A percentile compares a stretch with the other conserved stretches of the same genome.
These are phyloP conservation scores for Prunella himalayana DNA, from an alignment of 2,113 vertebrate species.

Conservation along the genomic window DNA sequence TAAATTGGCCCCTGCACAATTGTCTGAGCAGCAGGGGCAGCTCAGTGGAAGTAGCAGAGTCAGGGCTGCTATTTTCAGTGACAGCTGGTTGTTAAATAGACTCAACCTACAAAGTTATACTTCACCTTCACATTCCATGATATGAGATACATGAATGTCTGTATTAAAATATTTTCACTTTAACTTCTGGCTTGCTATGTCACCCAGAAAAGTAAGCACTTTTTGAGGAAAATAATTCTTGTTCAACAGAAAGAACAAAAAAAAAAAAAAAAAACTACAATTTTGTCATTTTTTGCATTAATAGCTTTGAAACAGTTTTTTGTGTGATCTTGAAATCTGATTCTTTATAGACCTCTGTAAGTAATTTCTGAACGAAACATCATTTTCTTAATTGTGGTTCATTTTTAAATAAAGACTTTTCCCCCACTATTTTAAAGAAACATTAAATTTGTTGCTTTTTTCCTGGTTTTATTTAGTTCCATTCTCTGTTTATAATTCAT, in stretches of 20 bases:
- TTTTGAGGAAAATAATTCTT: not conserved
- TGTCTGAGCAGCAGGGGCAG: not conserved
- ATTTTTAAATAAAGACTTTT: not conserved
- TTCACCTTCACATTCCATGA: not conserved
- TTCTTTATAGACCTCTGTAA: not conserved
- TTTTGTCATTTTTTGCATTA: too few relatives aligned
- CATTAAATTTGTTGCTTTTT: fast-evolving
- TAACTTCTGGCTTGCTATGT: not conserved
- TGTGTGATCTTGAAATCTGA: not conserved
- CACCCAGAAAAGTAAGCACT: not conserved
- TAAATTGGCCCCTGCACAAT: not conserved
- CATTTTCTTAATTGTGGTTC: not conserved
- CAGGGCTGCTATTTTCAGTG: not conserved
- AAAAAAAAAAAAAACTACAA: not conserved
- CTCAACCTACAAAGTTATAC: not conserved
- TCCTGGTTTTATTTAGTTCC: not conserved
- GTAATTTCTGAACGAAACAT: not conserved
- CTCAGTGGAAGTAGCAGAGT: not conserved
- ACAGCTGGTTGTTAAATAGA: not conserved
- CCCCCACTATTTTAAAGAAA: not conserved
- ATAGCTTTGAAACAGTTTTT: not conserved
- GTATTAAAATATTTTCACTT: not conserved
- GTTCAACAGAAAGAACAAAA: not conserved
- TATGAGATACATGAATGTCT: not conserved
- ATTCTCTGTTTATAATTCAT: not conserved